Conservation (phyloP, 2,113 vertebrate species). For the Pterocles orientalis region DNA sequence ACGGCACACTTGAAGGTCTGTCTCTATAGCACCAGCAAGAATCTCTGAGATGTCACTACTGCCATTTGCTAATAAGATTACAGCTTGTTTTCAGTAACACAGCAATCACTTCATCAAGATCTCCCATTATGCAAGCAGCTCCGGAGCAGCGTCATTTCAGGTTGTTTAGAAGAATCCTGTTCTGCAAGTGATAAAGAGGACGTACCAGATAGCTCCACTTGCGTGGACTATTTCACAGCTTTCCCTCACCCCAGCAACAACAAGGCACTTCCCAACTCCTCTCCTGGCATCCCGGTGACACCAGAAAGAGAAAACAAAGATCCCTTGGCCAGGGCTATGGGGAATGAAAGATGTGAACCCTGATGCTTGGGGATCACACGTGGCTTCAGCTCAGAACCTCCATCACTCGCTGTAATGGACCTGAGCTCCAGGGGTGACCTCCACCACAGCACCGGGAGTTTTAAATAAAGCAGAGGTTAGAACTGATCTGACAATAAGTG, state of each 20-base stretch:
- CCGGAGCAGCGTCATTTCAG: not conserved
- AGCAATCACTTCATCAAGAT: conserved; percentile 49
- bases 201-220: not conserved
- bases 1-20: not conserved
- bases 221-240: not conserved
- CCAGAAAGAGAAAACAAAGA: not conserved
- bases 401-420: rapidly evolving
- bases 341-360: not conserved
- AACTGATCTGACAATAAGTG: not conserved
- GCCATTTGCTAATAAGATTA: conserved; percentile 44
- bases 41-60: not conserved
- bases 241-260: not conserved
- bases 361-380: rapidly evolving
- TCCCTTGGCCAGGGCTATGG: not conserved
- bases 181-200: conserved; percentile 45
- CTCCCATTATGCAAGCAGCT: conserved; percentile 57
- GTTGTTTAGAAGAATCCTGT: conserved; percentile 57
- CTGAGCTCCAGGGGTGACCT: not conserved
- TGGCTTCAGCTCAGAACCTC: not conserved
- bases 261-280: not conserved
- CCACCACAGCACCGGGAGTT: not conserved
- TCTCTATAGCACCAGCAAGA: not conserved
- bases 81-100: conserved; percentile 50
- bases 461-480: not conserved
- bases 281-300: not conserved